Evolutionary conservation across 2,888 invertebrate species (phyloP), one percentile per base, ranked within the genome.

Genomic region (Corbicula japonica): DNA sequence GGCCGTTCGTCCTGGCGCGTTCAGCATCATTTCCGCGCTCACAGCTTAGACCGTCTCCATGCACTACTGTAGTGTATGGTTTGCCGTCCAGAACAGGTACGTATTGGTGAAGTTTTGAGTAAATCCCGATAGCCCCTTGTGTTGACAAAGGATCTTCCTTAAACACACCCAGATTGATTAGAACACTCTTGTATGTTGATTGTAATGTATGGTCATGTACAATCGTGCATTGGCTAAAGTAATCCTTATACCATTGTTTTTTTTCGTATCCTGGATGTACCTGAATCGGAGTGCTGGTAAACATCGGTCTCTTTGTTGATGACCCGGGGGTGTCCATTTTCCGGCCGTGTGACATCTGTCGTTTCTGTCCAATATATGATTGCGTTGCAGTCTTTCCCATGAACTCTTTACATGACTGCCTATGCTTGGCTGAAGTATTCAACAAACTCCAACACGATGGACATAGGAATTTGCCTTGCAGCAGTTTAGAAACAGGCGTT

Each of bases 11-110:
- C 30, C 72, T 15, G 10, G 82, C 73, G n/a, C 48, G 62, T 6
- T 78, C 73, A 1, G 85, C 80, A 71, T 78, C 73, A 61, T 76
- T 77, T 1, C 58, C 65, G 2, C 72, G 41, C 38, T 77, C 72
- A n/a, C 77, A 77, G 18, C 72, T 77, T 2, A 76, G 68, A 12
- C 73, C 73, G 48, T 80, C 73, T 3, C 80, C 80, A 41, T 48
- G 74, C 4, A 73, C 80, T 15, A 80, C 21, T 34, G 70, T 65
- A 4, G 73, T 66, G 28, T 50, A 48, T 10, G 69, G 76, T 15
- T 50, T 75, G 21, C 46, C 58, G 6, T 76, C 68, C 10, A 66
- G 34, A n/a, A 35, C 21, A 23, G 76, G 76, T 41, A 76, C 30
- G 56, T 76, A 76, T 12, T 65, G 54, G 2, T 70, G 75, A 1